Evolutionary conservation across 37 sponge, comb jelly and placozoan genomes (phyloP), one percentile per base, ranked within the genome.

Genomic region (Petrosia ficiformis): DNA sequence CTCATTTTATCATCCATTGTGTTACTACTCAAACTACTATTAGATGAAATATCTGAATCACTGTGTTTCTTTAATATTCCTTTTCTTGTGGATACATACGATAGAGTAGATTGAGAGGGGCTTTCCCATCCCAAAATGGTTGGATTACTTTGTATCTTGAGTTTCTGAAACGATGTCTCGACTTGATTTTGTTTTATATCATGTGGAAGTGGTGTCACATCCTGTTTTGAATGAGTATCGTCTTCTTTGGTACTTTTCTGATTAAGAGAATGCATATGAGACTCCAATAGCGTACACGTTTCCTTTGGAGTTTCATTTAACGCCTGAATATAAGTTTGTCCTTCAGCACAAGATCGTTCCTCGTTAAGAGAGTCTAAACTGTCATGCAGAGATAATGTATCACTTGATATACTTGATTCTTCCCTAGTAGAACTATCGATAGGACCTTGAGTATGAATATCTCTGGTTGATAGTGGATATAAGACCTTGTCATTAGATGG

Each of bases 311-410:
- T 14, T 48, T 48, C 54, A 48, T 48, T 48, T 48, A 19, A 19
- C 14, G 14, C 14, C 54, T 48, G 54, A 19, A 14, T 8, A n/a
- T n/a, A n/a, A n/a, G n/a, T n/a, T n/a, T n/a, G n/a, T n/a, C n/a
- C n/a, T n/a, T n/a, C n/a, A n/a, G n/a, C n/a, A n/a, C n/a, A n/a
- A 8, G 63, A 61, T 26, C 28, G 6, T 8, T 24, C 28, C 6
- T 24, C 6, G 26, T 22, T 6, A 8, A 29, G 28, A n/a, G 28
- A 6, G 28, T 61, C 63, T 5, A 61, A 29, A 22, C 63, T 61
- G n/a, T 61, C 63, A 26, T 61, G 63, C 63, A 61, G 63, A 26
- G 63, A 61, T 26, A 29, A 61, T 24, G 25, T 61, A n/a, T 5
- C n/a, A 5, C 25, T n/a, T 5, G 63, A 61, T 61, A 61, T 11